Percentiles rank a stretch among this genome's conserved stretches.
These are phyloP conservation scores for Trogon melanurus DNA, from an alignment of 2,113 vertebrate genomes.

Conservation along the genomic window DNA sequence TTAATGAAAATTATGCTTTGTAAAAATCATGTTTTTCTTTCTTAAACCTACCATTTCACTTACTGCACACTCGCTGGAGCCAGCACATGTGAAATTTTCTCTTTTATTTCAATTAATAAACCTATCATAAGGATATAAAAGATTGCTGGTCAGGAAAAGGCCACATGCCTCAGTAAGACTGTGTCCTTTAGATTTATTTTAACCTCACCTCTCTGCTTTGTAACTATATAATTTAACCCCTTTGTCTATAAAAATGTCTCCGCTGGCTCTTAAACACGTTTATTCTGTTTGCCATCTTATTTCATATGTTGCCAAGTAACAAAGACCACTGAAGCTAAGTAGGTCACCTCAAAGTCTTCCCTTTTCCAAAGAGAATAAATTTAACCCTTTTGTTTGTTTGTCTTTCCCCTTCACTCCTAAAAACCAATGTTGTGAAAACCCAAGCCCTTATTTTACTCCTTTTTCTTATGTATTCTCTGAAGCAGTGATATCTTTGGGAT, in stretches of 20 bases:
- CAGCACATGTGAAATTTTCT: not conserved
- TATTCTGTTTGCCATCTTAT: slow-evolving; percentile 63
- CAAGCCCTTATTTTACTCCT: not conserved
- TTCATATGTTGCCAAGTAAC: slow-evolving; percentile 67
- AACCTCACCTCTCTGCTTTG: slow-evolving; percentile 51
- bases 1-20: not conserved
- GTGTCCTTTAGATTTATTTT: slow-evolving; percentile 61
- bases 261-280: slow-evolving; percentile 19
- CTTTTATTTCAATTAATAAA: slow-evolving; percentile 64
- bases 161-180: not conserved
- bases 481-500: not conserved
- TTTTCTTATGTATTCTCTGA: not conserved
- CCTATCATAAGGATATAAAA: slow-evolving; percentile 39
- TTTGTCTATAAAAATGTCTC: slow-evolving; percentile 63
- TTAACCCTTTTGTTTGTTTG: not conserved
- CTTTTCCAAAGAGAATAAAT: slow-evolving; percentile 51
- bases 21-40: not conserved
- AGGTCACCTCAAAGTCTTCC: slow-evolving; percentile 58
- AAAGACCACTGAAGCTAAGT: slow-evolving; percentile 51
- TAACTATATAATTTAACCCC: slow-evolving; percentile 53
- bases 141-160: slow-evolving; percentile 51
- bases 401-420: not conserved
- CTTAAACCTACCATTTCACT: not conserved
- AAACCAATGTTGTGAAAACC: not conserved
- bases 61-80: not conserved